Evolutionary conservation across 2,113 vertebrate species (phyloP).

Genomic region (Gracilinanus agilis): DNA sequence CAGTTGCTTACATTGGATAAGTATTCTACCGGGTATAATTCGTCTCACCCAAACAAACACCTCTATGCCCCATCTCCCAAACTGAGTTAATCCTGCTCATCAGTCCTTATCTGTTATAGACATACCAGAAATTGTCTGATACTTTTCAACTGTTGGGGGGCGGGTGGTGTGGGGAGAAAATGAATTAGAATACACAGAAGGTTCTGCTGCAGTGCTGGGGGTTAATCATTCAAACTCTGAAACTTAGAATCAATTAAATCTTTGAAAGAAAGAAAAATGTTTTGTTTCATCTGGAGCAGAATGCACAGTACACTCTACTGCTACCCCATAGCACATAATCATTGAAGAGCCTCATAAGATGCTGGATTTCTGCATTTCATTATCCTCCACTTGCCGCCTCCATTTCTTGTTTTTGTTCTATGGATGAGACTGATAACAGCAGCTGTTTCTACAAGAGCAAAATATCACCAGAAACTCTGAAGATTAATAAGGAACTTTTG

Average conservation of each 20-base stretch:
- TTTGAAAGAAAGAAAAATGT: background rate
- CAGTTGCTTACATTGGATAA: conserved; percentile 24
- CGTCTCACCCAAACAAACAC: conserved; percentile 20
- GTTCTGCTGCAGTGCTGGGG: background rate
- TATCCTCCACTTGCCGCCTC: background rate
- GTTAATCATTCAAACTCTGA: background rate
- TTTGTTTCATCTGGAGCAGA: background rate
- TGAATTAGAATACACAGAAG: background rate
- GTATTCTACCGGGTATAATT: background rate
- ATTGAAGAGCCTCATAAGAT: background rate
- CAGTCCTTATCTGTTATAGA: background rate
- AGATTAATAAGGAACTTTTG: conserved; percentile 15
- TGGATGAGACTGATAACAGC: background rate
- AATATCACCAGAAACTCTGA: background rate
- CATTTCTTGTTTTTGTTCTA: background rate
- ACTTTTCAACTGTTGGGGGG: conserved; percentile 3
- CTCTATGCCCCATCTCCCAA: background rate
- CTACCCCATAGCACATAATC: background rate
- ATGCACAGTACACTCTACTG: background rate
- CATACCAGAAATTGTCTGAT: background rate
- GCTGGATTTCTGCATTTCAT: background rate
- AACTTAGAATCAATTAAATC: background rate
- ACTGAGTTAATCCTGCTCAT: background rate
- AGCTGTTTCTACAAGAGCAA: background rate
- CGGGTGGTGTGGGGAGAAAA: background rate